Conservation (phyloP, 1,140 invertebrate genomes). For the Zophobas morio region DNA sequence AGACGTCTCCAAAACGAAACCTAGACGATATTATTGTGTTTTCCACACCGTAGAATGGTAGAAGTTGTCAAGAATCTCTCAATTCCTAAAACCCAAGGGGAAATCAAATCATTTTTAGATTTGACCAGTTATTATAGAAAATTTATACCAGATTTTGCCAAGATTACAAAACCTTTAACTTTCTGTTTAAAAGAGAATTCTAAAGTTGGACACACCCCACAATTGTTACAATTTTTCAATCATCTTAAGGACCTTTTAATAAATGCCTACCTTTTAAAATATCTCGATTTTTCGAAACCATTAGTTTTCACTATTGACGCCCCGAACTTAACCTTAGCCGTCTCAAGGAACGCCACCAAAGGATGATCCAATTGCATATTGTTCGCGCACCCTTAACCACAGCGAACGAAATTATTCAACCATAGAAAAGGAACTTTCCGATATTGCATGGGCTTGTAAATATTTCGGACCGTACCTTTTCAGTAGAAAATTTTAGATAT, state of each 20-base stretch:
- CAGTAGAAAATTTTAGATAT: background rate
- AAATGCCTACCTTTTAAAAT: conserved; percentile 60
- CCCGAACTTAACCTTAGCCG: conserved; percentile 54
- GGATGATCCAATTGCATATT: background rate
- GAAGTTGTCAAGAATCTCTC: no score
- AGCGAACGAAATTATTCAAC: conserved; percentile 9
- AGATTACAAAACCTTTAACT: no score
- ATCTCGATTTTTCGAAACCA: conserved; percentile 53
- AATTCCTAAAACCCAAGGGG: no score
- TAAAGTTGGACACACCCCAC: no score
- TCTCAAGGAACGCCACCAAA: background rate
- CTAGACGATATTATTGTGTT: no score
- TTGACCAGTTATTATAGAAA: no score
- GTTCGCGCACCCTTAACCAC: background rate
- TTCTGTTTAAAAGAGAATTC: no score
- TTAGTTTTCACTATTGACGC: conserved; percentile 63
- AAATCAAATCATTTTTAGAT: no score
- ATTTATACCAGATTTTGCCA: no score
- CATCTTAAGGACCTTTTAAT: conserved; percentile 41
- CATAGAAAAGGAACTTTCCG: background rate
- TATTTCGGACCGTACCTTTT: conserved; percentile 7
- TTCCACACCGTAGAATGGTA: no score
- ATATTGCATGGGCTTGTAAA: conserved; percentile 19
- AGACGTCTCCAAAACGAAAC: no score
- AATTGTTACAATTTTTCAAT: no score